Percentiles rank a stretch among this genome's conserved stretches.
phyloP scores from a whole-genome alignment of 2,888 invertebrate genomes.

The Drosophila demipolita region DNA sequence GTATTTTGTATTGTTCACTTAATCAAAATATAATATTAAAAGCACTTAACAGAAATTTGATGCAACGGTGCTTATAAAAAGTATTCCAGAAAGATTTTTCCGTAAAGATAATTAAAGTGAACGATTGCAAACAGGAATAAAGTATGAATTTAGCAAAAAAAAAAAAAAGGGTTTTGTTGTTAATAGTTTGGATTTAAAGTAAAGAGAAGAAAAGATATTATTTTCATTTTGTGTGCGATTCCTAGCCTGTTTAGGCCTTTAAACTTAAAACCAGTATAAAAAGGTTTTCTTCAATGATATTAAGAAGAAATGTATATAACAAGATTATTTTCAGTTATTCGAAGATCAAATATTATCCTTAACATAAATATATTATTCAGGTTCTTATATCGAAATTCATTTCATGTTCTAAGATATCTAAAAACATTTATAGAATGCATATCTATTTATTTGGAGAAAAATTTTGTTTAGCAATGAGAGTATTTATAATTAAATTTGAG shows the following conservation, averaged over 20 bases:
- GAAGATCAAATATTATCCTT: neutral
- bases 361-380: neutral
- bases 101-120: neutral
- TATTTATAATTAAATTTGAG: constrained; percentile 55
- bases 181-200: neutral
- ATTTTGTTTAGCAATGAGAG: constrained; percentile 22
- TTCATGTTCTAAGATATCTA: neutral
- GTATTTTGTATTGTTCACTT: neutral
- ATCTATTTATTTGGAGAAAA: constrained; percentile 38
- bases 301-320: neutral
- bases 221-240: neutral
- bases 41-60: neutral
- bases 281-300: neutral
- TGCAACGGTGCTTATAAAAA: neutral
- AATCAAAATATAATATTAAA: neutral
- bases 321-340: neutral
- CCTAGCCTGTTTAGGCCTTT: neutral
- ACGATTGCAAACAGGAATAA: neutral
- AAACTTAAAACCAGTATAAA: neutral
- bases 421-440: constrained; percentile 25
- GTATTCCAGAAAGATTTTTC: neutral
- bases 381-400: neutral
- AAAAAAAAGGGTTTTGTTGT: neutral
- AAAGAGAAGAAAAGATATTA: neutral
- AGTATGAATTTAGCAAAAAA: neutral